Evolutionary conservation across 2,797 vertebrate genomes (phyloP).

Genomic region (Sciurus carolinensis): DNA sequence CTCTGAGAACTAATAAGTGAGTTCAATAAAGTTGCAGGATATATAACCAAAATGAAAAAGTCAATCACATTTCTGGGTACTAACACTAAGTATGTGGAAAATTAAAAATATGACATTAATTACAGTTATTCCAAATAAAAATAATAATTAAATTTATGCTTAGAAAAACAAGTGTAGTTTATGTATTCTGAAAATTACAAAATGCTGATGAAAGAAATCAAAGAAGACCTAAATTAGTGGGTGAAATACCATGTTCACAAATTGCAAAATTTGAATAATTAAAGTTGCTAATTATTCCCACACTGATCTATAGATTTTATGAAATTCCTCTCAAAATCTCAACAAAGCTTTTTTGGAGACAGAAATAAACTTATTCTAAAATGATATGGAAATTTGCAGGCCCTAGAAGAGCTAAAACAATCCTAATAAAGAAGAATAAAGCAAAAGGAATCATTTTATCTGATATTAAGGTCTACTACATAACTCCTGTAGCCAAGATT

Average conservation of each 20-base stretch:
- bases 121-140: not conserved
- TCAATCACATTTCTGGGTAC: slow-evolving; percentile 8
- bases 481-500: slow-evolving; percentile 2
- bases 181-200: slow-evolving; percentile 15
- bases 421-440: not conserved
- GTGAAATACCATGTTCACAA: not conserved
- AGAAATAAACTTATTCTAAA: slow-evolving; percentile 40
- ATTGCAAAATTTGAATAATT: not conserved
- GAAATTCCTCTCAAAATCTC: not conserved
- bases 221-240: not conserved
- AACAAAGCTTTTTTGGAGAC: not conserved
- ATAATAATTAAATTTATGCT: not conserved
- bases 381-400: not conserved
- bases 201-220: slow-evolving; percentile 30
- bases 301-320: not conserved
- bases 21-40: not conserved
- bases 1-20: not conserved
- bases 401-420: slow-evolving; percentile 32
- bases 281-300: not conserved
- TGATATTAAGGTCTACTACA: not conserved
- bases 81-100: not conserved
- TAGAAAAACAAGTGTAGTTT: not conserved
- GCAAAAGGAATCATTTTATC: not conserved
- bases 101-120: slow-evolving; percentile 26
- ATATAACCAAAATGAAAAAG: not conserved